A percentile compares a stretch with the other conserved stretches of the same genome.
These are phyloP conservation scores for Xyrauchen texanus DNA, from an alignment of 2,113 vertebrate genomes.

Conservation along the genomic window DNA sequence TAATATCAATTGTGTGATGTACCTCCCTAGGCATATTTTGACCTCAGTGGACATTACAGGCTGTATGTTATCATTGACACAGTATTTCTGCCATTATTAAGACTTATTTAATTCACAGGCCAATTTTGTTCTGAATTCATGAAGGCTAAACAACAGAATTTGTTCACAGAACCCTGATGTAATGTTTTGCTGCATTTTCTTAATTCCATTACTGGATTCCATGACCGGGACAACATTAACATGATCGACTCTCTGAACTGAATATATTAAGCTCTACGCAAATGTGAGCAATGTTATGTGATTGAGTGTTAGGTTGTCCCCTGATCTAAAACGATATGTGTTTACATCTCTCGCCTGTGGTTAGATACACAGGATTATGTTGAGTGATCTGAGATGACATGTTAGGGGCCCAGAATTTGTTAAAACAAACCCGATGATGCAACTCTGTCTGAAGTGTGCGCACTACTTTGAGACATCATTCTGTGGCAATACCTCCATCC, in stretches of 20 bases:
- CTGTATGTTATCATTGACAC: neutral
- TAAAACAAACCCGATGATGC: slow-evolving; percentile 18
- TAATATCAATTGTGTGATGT: too few species aligned
- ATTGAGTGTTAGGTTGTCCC: neutral
- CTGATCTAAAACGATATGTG: slow-evolving; percentile 40
- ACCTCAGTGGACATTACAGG: neutral
- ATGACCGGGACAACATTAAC: neutral
- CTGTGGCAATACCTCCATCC: neutral
- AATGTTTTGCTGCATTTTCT: neutral
- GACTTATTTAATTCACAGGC: too few species aligned
- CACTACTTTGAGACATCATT: slow-evolving; percentile 16
- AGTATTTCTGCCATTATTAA: too few species aligned
- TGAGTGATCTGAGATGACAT: slow-evolving; percentile 41
- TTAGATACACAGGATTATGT: neutral
- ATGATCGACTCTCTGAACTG: neutral
- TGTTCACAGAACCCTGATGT: neutral
- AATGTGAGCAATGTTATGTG: slow-evolving; percentile 28
- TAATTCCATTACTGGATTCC: neutral
- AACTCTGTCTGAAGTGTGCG: slow-evolving; percentile 2
- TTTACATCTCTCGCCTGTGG: slow-evolving; percentile 17
- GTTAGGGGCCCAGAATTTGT: slow-evolving; percentile 37
- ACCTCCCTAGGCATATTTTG: neutral
- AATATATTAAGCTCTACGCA: neutral
- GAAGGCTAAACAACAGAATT: neutral
- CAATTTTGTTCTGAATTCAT: too few species aligned